Base-by-base conservation (phyloP, 2,797 vertebrate genomes). In the Argyrosomus regius region DNA sequence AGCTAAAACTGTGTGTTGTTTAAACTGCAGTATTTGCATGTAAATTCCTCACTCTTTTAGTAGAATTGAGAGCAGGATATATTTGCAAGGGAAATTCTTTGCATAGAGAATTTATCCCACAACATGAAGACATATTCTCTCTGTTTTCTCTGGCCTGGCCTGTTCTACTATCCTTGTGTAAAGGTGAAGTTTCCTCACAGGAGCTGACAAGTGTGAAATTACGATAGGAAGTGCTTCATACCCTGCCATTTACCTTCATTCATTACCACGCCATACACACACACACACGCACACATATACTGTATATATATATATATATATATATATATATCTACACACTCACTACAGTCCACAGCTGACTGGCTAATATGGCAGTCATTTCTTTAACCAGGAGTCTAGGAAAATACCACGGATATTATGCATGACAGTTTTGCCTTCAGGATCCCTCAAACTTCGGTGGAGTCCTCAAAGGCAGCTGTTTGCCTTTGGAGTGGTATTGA, bases 121-220 rank as follows among this genome's bases (percentile, higher is more conserved):
- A 88, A 90, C 88, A 88, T 48, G 50, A 61, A 87, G 80, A 85
- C 81, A 67, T 61, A 83, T 84, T 83, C 83, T 81, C 78, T 85
- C 52, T 88, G 87, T 92, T 92, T 90, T 89, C 84, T 62, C 56
- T 69, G 63, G 83, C 75, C 78, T 39, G 87, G 85, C 52, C 78
- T 81, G 84, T 81, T 86, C 91, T 89, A 81, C 89, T 93, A 90
- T 91, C 91, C 91, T 90, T 86, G 85, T 90, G 87, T 91, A 95
- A 95, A 95, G 92, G 94, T 95, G 94, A 95, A 92, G 88, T 95
- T 93, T 93, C 89, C 83, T 94, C 94, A 94, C 88, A 65, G 87
- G 89, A 92, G 94, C 92, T 94, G 95, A 95, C 94, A 95, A 91
- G 92, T 95, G 94, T 95, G 94, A 95, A 95, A 95, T 95, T 95